Evolutionary conservation across 2,888 invertebrate genomes (phyloP).

Genomic region (Zygaena filipendulae): DNA sequence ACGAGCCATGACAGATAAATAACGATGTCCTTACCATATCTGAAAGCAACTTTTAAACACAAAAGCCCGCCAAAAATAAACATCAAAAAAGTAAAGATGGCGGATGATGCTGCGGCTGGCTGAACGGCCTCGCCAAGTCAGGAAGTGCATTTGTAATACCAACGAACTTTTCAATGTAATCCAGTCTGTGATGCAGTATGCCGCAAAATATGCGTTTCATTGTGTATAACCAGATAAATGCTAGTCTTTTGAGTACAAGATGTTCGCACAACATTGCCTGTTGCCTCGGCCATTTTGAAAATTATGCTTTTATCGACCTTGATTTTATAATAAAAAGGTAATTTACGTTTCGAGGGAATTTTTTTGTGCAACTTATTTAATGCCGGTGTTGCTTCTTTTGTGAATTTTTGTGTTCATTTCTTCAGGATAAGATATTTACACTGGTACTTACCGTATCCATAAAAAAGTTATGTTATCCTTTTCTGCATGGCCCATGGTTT

Average conservation of each 20-base stretch:
- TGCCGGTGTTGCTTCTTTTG: too few species aligned
- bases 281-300: slow-evolving; percentile 9
- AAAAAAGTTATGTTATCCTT: too few species aligned
- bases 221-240: slow-evolving; percentile 21
- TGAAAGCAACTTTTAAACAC: slow-evolving; percentile 23
- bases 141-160: slow-evolving; percentile 66
- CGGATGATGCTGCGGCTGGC: slow-evolving; percentile 31
- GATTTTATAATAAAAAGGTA: too few species aligned
- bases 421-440: too few species aligned
- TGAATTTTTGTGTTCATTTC: too few species aligned
- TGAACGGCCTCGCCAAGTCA: slow-evolving; percentile 48
- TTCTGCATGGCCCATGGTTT: too few species aligned
- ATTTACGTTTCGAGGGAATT: too few species aligned
- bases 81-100: slow-evolving; percentile 60
- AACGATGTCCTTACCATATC: slow-evolving; percentile 32
- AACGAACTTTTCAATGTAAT: slow-evolving; percentile 66
- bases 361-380: too few species aligned
- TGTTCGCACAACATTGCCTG: too few species aligned
- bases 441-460: too few species aligned
- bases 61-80: slow-evolving; percentile 61
- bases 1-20: slow-evolving; percentile 10
- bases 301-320: too few species aligned
- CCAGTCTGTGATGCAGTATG: slow-evolving; percentile 33
- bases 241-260: slow-evolving; percentile 17
- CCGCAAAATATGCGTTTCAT: slow-evolving; percentile 30